Conservation (phyloP, 2,888 invertebrate species). For the Heliconius cydno region DNA sequence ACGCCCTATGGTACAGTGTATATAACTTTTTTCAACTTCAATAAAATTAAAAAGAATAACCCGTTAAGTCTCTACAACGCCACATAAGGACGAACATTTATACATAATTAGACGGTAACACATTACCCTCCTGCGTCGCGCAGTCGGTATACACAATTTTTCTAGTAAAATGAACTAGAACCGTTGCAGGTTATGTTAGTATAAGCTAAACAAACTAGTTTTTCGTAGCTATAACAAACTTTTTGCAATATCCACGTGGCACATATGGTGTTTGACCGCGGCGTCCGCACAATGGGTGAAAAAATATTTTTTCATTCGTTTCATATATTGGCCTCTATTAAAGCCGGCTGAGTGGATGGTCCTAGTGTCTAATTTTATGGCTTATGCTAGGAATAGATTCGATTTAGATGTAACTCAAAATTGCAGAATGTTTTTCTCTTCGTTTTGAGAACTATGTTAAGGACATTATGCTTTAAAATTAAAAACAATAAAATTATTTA, state of each 20-base stretch:
- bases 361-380: not conserved
- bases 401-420: not conserved
- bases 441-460: not conserved
- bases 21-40: too few species aligned
- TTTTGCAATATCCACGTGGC: constrained; percentile 27
- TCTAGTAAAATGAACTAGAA: constrained; percentile 4
- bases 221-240: constrained; percentile 2
- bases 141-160: too few species aligned
- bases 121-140: too few species aligned
- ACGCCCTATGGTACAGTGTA: too few species aligned
- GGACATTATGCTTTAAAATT: not conserved
- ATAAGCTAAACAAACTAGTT: not conserved
- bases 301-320: constrained; percentile 13
- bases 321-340: constrained; percentile 9
- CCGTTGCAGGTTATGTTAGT: not conserved
- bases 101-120: too few species aligned
- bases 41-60: too few species aligned
- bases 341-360: not conserved
- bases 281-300: constrained; percentile 3
- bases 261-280: constrained; percentile 26
- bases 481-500: too few species aligned
- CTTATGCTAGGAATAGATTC: not conserved
- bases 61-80: too few species aligned
- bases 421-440: not conserved
- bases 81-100: too few species aligned